A percentile compares a stretch with the other conserved stretches of the same genome.
Conservation (phyloP, 2,888 invertebrate genomes). For the Tinea pellionella region DNA sequence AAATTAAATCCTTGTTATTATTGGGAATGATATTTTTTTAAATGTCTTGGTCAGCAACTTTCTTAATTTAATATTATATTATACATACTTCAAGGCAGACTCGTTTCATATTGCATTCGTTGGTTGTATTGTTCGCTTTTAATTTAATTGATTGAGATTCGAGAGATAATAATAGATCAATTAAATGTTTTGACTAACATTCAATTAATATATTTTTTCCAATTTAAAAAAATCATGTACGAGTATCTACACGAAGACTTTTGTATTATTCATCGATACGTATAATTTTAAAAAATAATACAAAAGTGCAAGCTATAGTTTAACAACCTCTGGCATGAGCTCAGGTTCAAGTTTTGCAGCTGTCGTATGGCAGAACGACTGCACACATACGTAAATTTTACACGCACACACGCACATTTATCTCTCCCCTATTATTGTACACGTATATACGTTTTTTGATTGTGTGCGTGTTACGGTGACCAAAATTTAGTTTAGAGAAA, state of each 20-base stretch:
- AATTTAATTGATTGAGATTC: too few species aligned
- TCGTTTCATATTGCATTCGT: background rate
- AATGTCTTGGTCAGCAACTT: background rate
- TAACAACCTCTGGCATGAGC: conserved; percentile 38
- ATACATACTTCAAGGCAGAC: conserved; percentile 2
- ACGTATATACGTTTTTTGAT: background rate
- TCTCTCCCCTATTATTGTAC: background rate
- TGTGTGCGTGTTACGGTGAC: background rate
- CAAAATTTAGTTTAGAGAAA: too few species aligned
- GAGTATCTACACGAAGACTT: too few species aligned
- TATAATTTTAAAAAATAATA: too few species aligned
- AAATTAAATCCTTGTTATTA: too few species aligned
- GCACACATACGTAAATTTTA: conserved; percentile 24
- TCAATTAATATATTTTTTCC: too few species aligned
- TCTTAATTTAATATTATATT: background rate
- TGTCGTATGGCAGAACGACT: conserved; percentile 28
- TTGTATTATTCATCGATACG: too few species aligned
- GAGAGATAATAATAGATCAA: too few species aligned
- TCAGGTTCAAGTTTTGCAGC: conserved; percentile 60
- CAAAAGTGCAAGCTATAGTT: conserved; percentile 27
- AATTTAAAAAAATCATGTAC: too few species aligned
- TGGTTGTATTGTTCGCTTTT: too few species aligned
- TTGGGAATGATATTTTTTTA: background rate
- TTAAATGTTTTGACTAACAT: too few species aligned
- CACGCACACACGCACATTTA: conserved; percentile 14